A percentile compares a stretch with the other conserved stretches of the same genome.
These are phyloP conservation scores for Chrysomela aeneicollis DNA, from an alignment of 2,888 invertebrate species.

Conservation along the genomic window DNA sequence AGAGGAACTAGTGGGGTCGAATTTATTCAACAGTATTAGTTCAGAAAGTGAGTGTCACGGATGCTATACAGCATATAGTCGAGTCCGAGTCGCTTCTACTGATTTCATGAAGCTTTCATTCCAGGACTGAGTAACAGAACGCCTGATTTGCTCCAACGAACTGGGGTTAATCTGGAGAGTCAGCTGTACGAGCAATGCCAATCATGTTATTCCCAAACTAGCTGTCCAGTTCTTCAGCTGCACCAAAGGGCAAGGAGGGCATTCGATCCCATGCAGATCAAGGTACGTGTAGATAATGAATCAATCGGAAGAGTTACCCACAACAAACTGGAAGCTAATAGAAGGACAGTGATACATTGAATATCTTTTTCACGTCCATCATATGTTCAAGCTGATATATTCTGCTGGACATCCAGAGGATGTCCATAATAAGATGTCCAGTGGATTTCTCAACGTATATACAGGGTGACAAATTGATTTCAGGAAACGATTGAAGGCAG, in stretches of 20 bases:
- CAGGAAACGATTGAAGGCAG: conserved; percentile 45
- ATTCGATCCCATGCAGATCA: conserved; percentile 54
- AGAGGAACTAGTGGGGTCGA: conserved; percentile 59
- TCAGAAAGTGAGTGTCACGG: conserved; percentile 58
- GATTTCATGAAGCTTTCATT: too few relatives aligned
- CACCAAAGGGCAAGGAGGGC: conserved; percentile 59
- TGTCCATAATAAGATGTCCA: too few relatives aligned
- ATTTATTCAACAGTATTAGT: conserved; percentile 59
- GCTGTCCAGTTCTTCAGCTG: conserved; percentile 57
- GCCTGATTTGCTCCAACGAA: conserved; percentile 62
- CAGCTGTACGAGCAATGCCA: conserved; percentile 37
- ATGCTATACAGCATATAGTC: too few relatives aligned
- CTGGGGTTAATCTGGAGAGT: conserved; percentile 55
- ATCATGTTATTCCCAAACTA: conserved; percentile 47
- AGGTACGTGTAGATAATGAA: conserved; percentile 50
- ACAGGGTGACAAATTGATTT: conserved; percentile 19
- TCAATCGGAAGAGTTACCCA: not conserved
- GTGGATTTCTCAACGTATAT: too few relatives aligned
- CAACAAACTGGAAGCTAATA: not conserved
- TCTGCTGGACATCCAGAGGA: too few relatives aligned
- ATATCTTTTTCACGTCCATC: too few relatives aligned
- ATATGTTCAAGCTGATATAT: too few relatives aligned
- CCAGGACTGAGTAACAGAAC: conserved; percentile 58
- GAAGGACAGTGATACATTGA: too few relatives aligned
- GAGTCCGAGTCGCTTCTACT: too few relatives aligned